These are phyloP conservation scores for Xestia rhomboidea DNA, from an alignment of 2,888 invertebrate genomes.

Conservation along the genomic window DNA sequence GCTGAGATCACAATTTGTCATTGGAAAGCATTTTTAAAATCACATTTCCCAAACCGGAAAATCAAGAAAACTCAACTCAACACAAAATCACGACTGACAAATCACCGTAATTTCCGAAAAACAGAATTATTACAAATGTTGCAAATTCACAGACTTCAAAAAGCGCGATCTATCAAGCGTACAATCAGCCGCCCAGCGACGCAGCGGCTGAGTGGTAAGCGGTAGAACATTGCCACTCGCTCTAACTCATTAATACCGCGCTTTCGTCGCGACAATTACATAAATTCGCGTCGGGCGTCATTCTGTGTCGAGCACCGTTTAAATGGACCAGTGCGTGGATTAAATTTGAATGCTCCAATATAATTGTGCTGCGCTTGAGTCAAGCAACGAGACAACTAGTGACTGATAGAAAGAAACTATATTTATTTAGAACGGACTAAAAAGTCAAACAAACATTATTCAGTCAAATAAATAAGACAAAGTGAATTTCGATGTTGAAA, in stretches of 20 bases:
- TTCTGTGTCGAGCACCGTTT: slow-evolving; percentile 68
- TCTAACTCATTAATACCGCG: slow-evolving; percentile 80
- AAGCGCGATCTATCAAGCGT: slow-evolving; percentile 51
- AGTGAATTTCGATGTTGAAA: not conserved
- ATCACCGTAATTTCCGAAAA: slow-evolving; percentile 11
- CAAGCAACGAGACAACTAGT: not conserved
- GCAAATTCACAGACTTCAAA: slow-evolving; percentile 28
- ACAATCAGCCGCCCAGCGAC: slow-evolving; percentile 49
- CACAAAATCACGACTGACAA: not conserved
- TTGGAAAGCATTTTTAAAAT: not conserved
- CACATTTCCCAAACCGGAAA: slow-evolving; percentile 9
- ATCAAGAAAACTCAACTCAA: not conserved
- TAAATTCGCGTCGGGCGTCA: slow-evolving; percentile 77
- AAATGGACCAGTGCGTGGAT: slow-evolving; percentile 31
- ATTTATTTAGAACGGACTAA: not conserved
- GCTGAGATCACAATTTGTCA: not conserved
- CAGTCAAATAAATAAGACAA: not conserved
- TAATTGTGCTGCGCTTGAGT: not conserved
- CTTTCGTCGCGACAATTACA: slow-evolving; percentile 81
- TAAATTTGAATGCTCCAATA: slow-evolving; percentile 13
- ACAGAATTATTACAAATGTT: slow-evolving; percentile 30
- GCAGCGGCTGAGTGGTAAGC: slow-evolving; percentile 3
- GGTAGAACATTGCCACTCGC: slow-evolving; percentile 53
- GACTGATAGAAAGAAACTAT: not conserved
- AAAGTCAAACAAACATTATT: not conserved